A percentile compares a stretch with the other conserved stretches of the same genome.
phyloP scores from a whole-genome alignment of 2,797 vertebrate genomes.

The Gymnothorax reevesii region DNA sequence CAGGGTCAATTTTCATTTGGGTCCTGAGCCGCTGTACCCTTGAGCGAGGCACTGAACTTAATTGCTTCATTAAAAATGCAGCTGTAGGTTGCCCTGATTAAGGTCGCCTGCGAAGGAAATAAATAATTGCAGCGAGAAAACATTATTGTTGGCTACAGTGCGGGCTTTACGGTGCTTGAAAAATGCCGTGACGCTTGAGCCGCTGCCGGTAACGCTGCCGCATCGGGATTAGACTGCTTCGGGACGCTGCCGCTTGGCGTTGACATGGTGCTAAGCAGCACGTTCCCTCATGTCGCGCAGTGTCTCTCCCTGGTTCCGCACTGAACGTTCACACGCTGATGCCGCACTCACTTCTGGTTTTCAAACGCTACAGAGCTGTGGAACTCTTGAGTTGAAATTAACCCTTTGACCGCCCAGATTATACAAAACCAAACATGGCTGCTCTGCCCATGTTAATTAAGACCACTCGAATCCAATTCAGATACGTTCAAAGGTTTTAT shows the following conservation, averaged over 20 bases:
- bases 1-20: conserved; percentile 5
- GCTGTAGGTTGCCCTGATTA: conserved; percentile 8
- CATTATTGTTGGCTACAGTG: background rate
- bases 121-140: background rate
- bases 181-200: background rate
- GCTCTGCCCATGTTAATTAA: too few species aligned
- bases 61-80: background rate
- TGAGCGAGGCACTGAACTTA: conserved; percentile 1
- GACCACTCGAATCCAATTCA: too few species aligned
- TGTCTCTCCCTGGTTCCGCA: background rate
- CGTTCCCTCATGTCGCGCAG: background rate
- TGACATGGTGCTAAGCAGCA: background rate
- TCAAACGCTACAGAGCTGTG: too few species aligned
- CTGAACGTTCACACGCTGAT: too few species aligned
- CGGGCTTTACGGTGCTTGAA: background rate
- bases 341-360: too few species aligned
- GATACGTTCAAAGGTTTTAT: too few species aligned
- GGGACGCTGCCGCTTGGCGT: background rate
- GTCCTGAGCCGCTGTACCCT: background rate
- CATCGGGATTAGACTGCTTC: background rate
- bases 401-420: too few species aligned
- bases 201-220: too few species aligned
- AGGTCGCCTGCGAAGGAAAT: conserved; percentile 4
- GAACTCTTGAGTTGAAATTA: too few species aligned
- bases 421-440: too few species aligned